Base-by-base conservation (phyloP, 2,797 vertebrate species). In the Podarcis siculus region DNA sequence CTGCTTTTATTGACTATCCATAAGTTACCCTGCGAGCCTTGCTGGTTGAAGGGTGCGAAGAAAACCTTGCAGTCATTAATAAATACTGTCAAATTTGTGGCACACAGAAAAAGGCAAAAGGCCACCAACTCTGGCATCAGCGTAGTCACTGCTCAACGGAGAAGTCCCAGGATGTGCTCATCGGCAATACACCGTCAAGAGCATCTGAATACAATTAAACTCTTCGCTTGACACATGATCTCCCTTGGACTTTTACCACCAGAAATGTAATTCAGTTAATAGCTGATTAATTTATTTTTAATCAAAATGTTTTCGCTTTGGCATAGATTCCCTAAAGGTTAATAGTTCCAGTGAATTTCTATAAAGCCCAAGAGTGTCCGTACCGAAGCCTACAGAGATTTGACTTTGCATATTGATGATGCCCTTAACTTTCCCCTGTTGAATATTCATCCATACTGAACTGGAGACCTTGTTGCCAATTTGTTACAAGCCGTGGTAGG, bases 221-320 rank as follows among this genome's bases (percentile, higher is more conserved):
- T 42, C 13, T 89, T 66, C 79, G n/a, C 72, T 35, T 85, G 6
- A 39, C 85, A 32, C 58, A 30, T 19, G 7, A 67, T 39, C 75
- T 89, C 19, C 1, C 45, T 32, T 82, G 21, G 79, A 77, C 42
- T 66, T 89, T 87, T 9, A 72, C 3, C 69, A 76, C 1, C 55
- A 2, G 3, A 12, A 88, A 79, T 71, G 45, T 30, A 82, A 69
- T 83, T 72, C 3, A 30, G 49, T 82, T 85, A 91, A 89, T 23
- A 75, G 15, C 23, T 21, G 27, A 67, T 64, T 77, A 80, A 39
- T 83, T 86, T 72, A 10, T 84, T 86, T 91, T 86, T 75, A 86
- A 90, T 55, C 6, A 87, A 88, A 90, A 79, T 4, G 0, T 82
- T 89, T 89, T 66, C 32, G 19, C 21, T 86, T 85, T 55, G 81